Evolutionary conservation across 23 tunicate genomes (phyloP).

Genomic region (Ascidia mentula): DNA sequence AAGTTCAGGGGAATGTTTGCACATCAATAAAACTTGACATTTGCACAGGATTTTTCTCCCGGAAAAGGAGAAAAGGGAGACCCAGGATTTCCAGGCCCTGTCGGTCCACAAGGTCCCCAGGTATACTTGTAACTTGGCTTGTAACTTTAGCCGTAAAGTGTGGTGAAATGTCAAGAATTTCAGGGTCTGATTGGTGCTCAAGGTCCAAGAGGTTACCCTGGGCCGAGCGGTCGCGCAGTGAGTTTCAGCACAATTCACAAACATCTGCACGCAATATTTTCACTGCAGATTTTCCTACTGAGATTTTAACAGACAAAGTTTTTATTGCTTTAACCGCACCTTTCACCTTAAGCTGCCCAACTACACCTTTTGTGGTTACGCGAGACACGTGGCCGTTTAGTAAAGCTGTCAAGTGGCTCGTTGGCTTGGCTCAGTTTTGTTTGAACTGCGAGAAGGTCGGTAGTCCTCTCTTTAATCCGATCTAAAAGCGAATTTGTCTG

Average conservation of each 20-base stretch:
- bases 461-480: background rate
- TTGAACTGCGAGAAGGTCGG: background rate
- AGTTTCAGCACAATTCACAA: background rate
- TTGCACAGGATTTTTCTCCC: background rate
- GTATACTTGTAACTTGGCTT: background rate
- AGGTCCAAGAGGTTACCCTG: conserved; percentile 24
- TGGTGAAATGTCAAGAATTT: background rate
- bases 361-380: background rate
- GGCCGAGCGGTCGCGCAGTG: conserved; percentile 10
- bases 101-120: conserved; percentile 36
- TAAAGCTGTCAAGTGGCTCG: background rate
- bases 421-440: background rate
- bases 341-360: no score
- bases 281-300: no score
- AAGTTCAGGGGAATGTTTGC: no score
- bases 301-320: no score
- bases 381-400: background rate
- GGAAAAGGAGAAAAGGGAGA: conserved; percentile 20
- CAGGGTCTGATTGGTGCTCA: conserved; percentile 18
- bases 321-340: no score
- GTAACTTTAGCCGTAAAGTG: background rate
- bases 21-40: no score
- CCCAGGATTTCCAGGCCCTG: conserved; percentile 28
- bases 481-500: background rate
- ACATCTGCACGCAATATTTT: no score